Evolutionary conservation across 2,113 vertebrate genomes (phyloP), one percentile per base, ranked within the genome.

Genomic region (Paratilapia polleni): DNA sequence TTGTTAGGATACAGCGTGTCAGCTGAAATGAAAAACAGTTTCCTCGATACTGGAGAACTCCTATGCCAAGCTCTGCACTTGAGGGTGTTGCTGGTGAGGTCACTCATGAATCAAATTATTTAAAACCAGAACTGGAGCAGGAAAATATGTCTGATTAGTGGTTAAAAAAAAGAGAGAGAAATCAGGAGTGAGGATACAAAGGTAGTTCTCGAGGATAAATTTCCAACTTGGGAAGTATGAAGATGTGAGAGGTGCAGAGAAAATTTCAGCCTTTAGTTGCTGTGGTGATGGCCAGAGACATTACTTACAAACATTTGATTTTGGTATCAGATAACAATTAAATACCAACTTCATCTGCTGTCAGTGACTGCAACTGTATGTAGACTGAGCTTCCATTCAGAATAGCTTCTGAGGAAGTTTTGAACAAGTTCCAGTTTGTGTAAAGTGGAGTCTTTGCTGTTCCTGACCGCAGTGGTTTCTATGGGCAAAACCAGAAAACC

Each of bases 391-490:
- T 31, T 52, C 26, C 47, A 54, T 34, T 73, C 26, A 22, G 28
- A 73, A 43, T 38, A 36, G 19, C 28, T 58, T 59, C 43, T 36
- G 57, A 49, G 8, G 8, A 20, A 6, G 12, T 38, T 60, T 54
- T 38, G 66, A 81, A 13, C 20, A 52, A n/a, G 6, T 31, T 63
- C 19, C 36, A 77, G 17, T 81, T 84, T 59, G 12, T 74, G 59
- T 22, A 80, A 41, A 31, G 22, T 56, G 15, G 20, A 26, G 31
- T 66, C 59, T 6, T 66, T 38, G 56, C 28, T 52, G 31, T 20
- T 57, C 13, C 41, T 61, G 11, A 78, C 63, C 78, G 38, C 85
- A 83, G 14, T 56, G 52, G 76, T 59, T 87, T 87, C 58, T 52
- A 20, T 13, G 38, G 19, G 28, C 60, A 75, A 68, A 74, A 57